These are phyloP conservation scores for Eira barbara DNA, from an alignment of 2,113 vertebrate genomes.

Conservation along the genomic window DNA sequence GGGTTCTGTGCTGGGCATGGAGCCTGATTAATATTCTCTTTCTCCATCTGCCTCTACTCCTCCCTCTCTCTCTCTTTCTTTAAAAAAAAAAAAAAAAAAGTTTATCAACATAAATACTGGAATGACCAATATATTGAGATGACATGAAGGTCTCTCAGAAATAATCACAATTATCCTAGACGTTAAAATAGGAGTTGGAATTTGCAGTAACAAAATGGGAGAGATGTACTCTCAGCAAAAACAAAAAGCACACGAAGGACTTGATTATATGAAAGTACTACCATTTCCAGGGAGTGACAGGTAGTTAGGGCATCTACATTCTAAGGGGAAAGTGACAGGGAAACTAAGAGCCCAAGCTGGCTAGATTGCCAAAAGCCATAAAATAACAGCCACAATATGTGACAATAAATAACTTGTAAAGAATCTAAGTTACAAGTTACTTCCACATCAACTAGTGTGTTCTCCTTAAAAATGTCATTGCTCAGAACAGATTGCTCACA, in stretches of 20 bases:
- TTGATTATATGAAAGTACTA: neutral
- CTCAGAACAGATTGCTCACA: neutral
- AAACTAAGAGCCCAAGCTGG: neutral
- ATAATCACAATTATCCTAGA: neutral
- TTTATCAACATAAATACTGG: neutral
- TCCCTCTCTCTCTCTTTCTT: neutral
- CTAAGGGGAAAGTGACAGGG: neutral
- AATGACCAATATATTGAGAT: neutral
- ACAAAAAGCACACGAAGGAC: neutral
- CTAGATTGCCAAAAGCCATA: neutral
- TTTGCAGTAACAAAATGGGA: neutral
- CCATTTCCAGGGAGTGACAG: neutral
- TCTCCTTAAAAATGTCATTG: neutral
- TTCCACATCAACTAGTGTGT: neutral
- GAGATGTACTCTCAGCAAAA: neutral
- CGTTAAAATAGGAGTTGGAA: neutral
- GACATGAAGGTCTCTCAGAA: neutral
- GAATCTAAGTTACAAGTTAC: neutral
- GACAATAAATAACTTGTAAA: neutral
- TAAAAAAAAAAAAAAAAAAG: neutral
- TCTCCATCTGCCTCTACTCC: neutral
- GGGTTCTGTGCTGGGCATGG: neutral
- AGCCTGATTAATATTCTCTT: neutral
- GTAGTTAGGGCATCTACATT: neutral
- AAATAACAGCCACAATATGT: neutral